Evolutionary conservation across 64 coral and sea anemone genomes (phyloP).

Genomic region (Orbicella faveolata): DNA sequence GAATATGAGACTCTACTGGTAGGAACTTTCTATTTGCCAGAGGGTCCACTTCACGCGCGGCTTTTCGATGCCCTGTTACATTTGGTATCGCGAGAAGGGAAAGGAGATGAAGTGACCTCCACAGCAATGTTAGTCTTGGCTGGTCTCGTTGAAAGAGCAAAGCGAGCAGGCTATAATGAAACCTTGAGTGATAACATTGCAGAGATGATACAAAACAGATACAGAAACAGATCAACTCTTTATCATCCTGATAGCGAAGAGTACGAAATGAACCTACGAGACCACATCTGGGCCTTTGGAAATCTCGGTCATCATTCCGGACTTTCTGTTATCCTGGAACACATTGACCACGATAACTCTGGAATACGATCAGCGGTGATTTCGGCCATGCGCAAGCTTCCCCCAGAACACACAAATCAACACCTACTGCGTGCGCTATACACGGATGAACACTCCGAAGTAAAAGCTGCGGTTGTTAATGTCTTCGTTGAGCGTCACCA

Average conservation of each 20-base stretch:
- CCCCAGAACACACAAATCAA: slow-evolving; percentile 59
- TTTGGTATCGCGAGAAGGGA: slow-evolving; percentile 30
- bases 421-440: slow-evolving; percentile 67
- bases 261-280: slow-evolving; percentile 70
- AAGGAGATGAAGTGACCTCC: slow-evolving; percentile 40
- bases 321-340: slow-evolving; percentile 69
- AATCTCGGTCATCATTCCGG: slow-evolving; percentile 85
- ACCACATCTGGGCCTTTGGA: slow-evolving; percentile 96
- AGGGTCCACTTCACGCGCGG: slow-evolving; percentile 67
- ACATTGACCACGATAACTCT: slow-evolving; percentile 82
- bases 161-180: slow-evolving; percentile 77
- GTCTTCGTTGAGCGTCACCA: slow-evolving; percentile 83
- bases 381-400: slow-evolving; percentile 82
- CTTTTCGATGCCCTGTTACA: slow-evolving; percentile 70
- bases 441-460: slow-evolving; percentile 74
- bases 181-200: slow-evolving; percentile 66
- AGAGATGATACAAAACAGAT: slow-evolving; percentile 70
- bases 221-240: slow-evolving; percentile 70
- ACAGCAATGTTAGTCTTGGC: slow-evolving; percentile 86
- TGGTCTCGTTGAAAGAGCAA: slow-evolving; percentile 59
- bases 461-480: slow-evolving; percentile 82
- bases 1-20: slow-evolving; percentile 79
- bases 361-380: slow-evolving; percentile 84
- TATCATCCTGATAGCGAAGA: slow-evolving; percentile 74
- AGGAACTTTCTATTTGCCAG: slow-evolving; percentile 72